phyloP scores from a whole-genome alignment of 2,797 vertebrate genomes.

The Cossypha niveicapilla region DNA sequence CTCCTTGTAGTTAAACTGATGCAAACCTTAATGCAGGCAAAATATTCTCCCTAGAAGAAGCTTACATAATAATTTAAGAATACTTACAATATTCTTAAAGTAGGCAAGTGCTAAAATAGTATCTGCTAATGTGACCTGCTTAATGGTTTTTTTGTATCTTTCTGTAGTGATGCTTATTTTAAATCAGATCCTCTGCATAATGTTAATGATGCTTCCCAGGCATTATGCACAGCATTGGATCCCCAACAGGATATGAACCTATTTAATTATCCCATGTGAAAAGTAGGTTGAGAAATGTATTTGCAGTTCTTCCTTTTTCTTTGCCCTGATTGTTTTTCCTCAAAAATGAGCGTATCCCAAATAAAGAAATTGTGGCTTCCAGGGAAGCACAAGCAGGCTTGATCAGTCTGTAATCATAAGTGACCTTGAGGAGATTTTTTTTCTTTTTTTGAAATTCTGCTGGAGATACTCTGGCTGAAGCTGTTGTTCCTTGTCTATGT shows the following conservation, averaged over 20 bases:
- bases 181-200: not conserved
- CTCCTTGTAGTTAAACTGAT: not conserved
- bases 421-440: not conserved
- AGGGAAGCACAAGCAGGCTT: not conserved
- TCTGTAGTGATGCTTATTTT: not conserved
- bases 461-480: not conserved
- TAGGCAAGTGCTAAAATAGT: not conserved
- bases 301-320: not conserved
- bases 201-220: not conserved
- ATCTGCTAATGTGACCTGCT: not conserved
- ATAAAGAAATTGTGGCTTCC: not conserved
- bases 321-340: not conserved
- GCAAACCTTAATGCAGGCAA: not conserved
- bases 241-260: not conserved
- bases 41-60: not conserved
- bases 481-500: not conserved
- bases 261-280: not conserved
- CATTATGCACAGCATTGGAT: not conserved
- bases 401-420: not conserved
- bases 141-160: not conserved
- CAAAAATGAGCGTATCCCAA: not conserved
- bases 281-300: slow-evolving; percentile 8
- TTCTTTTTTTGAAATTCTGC: rapidly evolving
- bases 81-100: not conserved
- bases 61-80: not conserved